Conservation (phyloP, 1,140 invertebrate species). For the Heliconius congener region DNA sequence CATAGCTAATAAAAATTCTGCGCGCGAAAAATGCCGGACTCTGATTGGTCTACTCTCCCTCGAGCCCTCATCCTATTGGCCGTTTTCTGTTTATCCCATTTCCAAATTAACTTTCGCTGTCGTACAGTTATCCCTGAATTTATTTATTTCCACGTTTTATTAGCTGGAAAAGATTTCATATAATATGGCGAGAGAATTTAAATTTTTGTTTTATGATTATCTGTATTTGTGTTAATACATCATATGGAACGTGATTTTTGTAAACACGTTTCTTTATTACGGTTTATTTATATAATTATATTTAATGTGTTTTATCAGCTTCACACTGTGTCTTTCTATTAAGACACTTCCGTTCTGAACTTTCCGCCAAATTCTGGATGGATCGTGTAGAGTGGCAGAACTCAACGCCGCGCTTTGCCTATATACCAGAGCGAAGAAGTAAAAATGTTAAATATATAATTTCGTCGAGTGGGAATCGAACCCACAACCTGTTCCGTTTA, state of each 20-base stretch:
- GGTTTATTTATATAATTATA: not conserved
- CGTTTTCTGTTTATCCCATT: constrained; percentile 75
- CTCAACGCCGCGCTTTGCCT: not conserved
- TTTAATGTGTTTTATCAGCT: not conserved
- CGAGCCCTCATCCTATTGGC: constrained; percentile 65
- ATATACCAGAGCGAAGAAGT: too few species aligned
- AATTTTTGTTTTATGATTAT: constrained; percentile 23
- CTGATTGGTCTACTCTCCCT: constrained; percentile 66
- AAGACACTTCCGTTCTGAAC: too few species aligned
- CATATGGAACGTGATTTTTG: not conserved
- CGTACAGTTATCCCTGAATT: constrained; percentile 73
- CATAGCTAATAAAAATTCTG: constrained; percentile 80
- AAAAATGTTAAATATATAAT: too few species aligned
- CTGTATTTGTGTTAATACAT: not conserved
- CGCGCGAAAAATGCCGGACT: constrained; percentile 72
- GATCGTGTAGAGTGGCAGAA: too few species aligned
- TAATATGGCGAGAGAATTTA: constrained; percentile 35
- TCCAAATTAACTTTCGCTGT: constrained; percentile 80
- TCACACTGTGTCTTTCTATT: too few species aligned
- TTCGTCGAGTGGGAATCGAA: too few species aligned
- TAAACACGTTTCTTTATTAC: not conserved
- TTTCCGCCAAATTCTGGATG: too few species aligned
- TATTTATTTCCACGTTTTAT: constrained; percentile 73
- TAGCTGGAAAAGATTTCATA: constrained; percentile 48
- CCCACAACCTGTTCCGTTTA: too few species aligned